A percentile compares a stretch with the other conserved stretches of the same genome.
Evolutionary conservation across 2,113 vertebrate species (phyloP).

Genomic region (Thalassoma bifasciatum): DNA sequence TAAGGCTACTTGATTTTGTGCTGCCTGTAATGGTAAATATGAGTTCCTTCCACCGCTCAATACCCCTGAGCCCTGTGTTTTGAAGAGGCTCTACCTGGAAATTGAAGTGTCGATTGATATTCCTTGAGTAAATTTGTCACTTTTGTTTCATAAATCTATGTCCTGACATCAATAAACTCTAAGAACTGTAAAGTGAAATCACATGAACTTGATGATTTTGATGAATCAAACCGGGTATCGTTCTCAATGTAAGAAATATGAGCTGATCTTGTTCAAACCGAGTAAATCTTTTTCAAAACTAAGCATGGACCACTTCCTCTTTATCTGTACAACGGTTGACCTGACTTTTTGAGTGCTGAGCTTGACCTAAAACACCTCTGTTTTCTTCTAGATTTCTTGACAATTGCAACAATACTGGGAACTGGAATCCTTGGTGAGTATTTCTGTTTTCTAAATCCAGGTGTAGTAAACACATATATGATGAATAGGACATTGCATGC

Average conservation of each 20-base stretch:
- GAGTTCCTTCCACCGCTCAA: not conserved
- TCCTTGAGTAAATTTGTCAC: not conserved
- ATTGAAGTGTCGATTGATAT: not conserved
- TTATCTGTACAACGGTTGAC: not conserved
- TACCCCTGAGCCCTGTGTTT: not conserved
- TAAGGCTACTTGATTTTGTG: slow-evolving; percentile 16
- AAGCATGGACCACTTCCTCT: not conserved
- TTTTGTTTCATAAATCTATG: not conserved
- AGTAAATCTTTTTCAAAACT: not conserved
- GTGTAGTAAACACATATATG: not conserved
- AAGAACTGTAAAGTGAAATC: not conserved
- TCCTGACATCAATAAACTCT: not conserved
- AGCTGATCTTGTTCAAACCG: not conserved
- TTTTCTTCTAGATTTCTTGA: slow-evolving; percentile 77
- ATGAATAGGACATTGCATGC: no score
- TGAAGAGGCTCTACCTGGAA: not conserved
- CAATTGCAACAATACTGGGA: slow-evolving; percentile 80
- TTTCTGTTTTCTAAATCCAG: not conserved
- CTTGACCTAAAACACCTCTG: slow-evolving; percentile 4
- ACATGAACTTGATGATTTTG: not conserved
- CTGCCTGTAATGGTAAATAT: not conserved
- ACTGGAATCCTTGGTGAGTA: slow-evolving; percentile 82
- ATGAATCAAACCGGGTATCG: not conserved
- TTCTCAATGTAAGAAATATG: no score
- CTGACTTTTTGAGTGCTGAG: not conserved